phyloP scores from a whole-genome alignment of 2,113 vertebrate species.

The Gambusia affinis region DNA sequence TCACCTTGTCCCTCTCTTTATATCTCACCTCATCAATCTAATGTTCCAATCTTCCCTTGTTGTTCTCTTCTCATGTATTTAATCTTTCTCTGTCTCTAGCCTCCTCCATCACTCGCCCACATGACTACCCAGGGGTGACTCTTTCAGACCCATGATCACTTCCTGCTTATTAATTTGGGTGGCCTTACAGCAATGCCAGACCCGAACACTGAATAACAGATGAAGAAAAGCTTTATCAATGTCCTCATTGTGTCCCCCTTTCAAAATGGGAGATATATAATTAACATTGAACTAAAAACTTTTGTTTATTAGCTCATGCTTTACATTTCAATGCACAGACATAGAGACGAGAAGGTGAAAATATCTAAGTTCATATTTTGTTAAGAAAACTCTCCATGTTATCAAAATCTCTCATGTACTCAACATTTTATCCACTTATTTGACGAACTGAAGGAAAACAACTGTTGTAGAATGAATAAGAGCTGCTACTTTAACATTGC shows the following conservation, averaged over 20 bases:
- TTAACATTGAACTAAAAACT: conserved; percentile 36
- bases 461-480: conserved; percentile 4
- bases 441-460: not conserved
- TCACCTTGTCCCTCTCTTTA: conserved; percentile 62
- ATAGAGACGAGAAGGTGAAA: no score
- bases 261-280: conserved; percentile 53
- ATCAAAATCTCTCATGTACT: not conserved
- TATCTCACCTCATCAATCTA: conserved; percentile 65
- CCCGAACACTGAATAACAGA: conserved; percentile 75
- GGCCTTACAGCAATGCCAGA: conserved; percentile 56
- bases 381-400: conserved; percentile 3
- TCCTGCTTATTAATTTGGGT: conserved; percentile 72
- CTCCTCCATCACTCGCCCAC: conserved; percentile 60
- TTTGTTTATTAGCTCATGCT: not conserved
- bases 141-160: conserved; percentile 72
- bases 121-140: conserved; percentile 61
- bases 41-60: conserved; percentile 62
- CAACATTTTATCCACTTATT: not conserved
- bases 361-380: not conserved
- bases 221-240: conserved; percentile 75
- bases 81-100: conserved; percentile 57
- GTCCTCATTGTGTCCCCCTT: conserved; percentile 45
- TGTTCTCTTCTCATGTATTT: conserved; percentile 65
- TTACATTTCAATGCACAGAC: not conserved
- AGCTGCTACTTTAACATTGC: conserved; percentile 26